These are phyloP conservation scores for Stictonetta naevosa DNA, from an alignment of 2,113 vertebrate species.

Conservation along the genomic window DNA sequence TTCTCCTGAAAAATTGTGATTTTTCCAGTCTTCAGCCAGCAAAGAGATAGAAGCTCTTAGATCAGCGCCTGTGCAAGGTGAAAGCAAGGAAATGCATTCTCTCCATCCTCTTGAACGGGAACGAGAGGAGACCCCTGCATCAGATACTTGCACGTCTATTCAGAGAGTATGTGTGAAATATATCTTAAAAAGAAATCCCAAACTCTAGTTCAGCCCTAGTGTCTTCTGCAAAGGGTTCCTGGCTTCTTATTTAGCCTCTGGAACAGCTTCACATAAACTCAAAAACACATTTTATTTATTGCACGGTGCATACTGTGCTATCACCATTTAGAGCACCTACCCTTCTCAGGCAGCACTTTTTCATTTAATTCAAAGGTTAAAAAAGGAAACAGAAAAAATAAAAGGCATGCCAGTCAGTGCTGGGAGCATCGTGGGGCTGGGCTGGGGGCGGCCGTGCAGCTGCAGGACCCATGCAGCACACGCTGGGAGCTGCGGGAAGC, in stretches of 20 bases:
- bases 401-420: fast-evolving
- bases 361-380: background rate
- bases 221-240: background rate
- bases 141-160: background rate
- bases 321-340: background rate
- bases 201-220: background rate
- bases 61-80: background rate
- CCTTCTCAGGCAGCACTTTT: background rate
- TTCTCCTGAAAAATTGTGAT: background rate
- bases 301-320: fast-evolving
- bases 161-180: background rate
- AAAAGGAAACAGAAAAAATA: too few relatives aligned
- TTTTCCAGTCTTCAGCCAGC: background rate
- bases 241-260: background rate
- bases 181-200: background rate
- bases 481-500: background rate
- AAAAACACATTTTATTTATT: background rate
- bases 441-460: background rate
- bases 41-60: background rate
- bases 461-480: background rate
- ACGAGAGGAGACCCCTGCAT: background rate
- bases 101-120: fast-evolving
- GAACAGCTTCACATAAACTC: background rate
- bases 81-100: background rate
- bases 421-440: background rate